Base-by-base conservation (phyloP, 2,888 invertebrate genomes). In the Leistus spinibarbis region DNA sequence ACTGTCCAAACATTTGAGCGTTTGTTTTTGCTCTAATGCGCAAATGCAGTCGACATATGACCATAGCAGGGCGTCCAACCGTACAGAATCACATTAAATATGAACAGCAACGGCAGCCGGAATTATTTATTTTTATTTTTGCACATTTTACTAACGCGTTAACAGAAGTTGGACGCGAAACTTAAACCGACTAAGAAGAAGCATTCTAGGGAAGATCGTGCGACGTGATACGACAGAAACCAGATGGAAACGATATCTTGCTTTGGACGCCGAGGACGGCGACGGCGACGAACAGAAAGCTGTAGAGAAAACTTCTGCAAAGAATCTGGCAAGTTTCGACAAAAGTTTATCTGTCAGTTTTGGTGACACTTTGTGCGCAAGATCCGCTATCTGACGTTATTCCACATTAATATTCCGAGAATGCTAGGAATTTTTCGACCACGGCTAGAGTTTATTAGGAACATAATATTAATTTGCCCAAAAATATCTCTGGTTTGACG, bases 321-420 rank as follows among this genome's bases (percentile, higher is more conserved):
- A 71, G 71, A 71, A 54, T 63, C 63, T 53, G 54, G 71, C 62
- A 64, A 71, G 53, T 71, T 71, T 54, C 53, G 64, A 64, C 40
- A 40, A 60, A 71, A 71, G 54, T 71, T 64, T 71, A 71, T 71
- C 71, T 71, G 71, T 64, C 71, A 69, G 57, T 57, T 69, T 5
- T 24, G 56, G 57, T 57, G 69, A 24, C 69, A 54, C 24, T 64
- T 23, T 23, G 10, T 5, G 2, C 19, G 69, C 63, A 63, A 53
- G 53, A 53, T 57, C 40, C 24, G 23, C 64, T 24, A 64, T 64
- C 64, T n/a, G 64, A 64, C 24, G 20, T 16, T 22, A 64, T 64
- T 64, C 64, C 24, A 53, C 60, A 40, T 40, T 62, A 40, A 54
- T 24, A 22, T 22, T 64, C 20, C 5, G 1, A 24, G 53, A 66